Base-by-base conservation (phyloP, 2,888 invertebrate species). In the Periphyllus acericola region DNA sequence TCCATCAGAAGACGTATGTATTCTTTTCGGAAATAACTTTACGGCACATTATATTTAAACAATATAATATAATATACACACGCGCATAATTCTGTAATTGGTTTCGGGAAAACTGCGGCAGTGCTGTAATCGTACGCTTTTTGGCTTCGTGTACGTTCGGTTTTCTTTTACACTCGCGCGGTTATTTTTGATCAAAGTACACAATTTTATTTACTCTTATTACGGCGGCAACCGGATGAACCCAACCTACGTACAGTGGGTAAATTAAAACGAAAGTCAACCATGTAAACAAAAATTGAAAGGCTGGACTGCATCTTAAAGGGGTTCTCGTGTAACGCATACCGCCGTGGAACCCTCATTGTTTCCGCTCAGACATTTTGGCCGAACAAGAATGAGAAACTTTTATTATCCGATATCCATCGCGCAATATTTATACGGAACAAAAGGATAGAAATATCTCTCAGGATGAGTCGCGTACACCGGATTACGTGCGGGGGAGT, bases 331-430 rank as follows among this genome's bases (percentile, higher is more conserved):
- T 68, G 68, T 25, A 60, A 60, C 60, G 60, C 25, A 60, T 25
- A 25, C 68, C n/a, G n/a, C n/a, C 9, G 68, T 29, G 29, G 29
- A 25, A 68, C 29, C 29, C n/a, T 25, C 25, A 34, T 79, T 36
- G 60, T 79, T 79, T 36, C 25, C 79, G 60, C 34, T 14, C 8
- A 21, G 34, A 32, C 34, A 34, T 79, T 79, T 60, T n/a, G 36
- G 36, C 34, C 34, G n/a, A 36, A 79, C 34, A 79, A 79, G 60
- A 55, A n/a, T n/a, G 25, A n/a, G 36, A 79, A 60, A 36, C 36
- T 79, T 60, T 17, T 60, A 60, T 79, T 36, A 79, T 60, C n/a
- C n/a, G 79, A 79, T 60, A 79, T 60, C 60, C 36, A 9, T 32
- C n/a, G 25, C n/a, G 17, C 25, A 25, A 60, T n/a, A 60, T 60